Percentiles rank a stretch among this genome's conserved stretches.
Evolutionary conservation across 2,797 vertebrate genomes (phyloP).

Genomic region (Staurois parvus): DNA sequence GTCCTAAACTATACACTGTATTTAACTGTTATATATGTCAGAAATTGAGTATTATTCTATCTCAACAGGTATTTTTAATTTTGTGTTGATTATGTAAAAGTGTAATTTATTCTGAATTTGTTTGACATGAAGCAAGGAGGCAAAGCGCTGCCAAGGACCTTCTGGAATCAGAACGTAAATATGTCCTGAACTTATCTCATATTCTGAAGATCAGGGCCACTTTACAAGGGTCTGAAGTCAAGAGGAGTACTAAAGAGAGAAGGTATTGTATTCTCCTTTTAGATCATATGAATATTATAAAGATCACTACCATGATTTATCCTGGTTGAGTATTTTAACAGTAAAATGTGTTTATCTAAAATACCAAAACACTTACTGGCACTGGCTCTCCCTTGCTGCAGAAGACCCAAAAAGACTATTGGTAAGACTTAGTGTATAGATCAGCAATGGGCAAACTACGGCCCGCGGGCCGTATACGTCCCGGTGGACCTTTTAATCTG

Average conservation of each 20-base stretch:
- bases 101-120: slow-evolving; percentile 10
- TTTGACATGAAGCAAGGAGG: slow-evolving; percentile 82
- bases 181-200: slow-evolving; percentile 91
- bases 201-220: slow-evolving; percentile 95
- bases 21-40: neutral
- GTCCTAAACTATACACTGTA: neutral
- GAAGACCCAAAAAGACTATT: too few relatives aligned
- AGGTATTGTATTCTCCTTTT: slow-evolving; percentile 77
- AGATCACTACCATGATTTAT: too few relatives aligned
- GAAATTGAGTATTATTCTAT: neutral
- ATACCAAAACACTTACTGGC: too few relatives aligned
- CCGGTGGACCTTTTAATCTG: too few relatives aligned
- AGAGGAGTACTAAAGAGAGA: slow-evolving; percentile 87
- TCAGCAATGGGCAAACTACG: too few relatives aligned
- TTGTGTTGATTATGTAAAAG: neutral
- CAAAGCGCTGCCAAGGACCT: slow-evolving; percentile 91
- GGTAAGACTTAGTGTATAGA: too few relatives aligned
- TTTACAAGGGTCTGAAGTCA: slow-evolving; percentile 87
- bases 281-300: neutral
- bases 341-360: too few relatives aligned
- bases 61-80: neutral
- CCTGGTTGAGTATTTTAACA: too few relatives aligned
- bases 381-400: too few relatives aligned
- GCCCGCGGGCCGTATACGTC: too few relatives aligned
- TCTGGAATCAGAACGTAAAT: slow-evolving; percentile 94